A percentile compares a stretch with the other conserved stretches of the same genome.
Conservation (phyloP, 2,888 invertebrate genomes). For the Dusona sp. region DNA sequence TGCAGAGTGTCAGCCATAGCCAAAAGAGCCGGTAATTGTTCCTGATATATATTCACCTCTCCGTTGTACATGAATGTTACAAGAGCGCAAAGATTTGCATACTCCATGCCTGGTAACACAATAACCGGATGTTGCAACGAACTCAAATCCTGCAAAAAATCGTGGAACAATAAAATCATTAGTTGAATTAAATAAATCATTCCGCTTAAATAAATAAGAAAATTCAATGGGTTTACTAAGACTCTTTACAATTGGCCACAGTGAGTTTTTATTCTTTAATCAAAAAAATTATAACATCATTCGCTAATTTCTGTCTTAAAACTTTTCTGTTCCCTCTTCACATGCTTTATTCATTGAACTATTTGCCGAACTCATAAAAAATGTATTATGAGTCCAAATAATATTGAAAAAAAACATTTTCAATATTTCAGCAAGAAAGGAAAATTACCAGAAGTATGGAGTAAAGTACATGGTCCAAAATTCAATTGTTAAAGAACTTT, state of each 20-base stretch:
- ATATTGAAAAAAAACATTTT: no score
- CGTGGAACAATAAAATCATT: background rate
- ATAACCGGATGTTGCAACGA: conserved; percentile 90
- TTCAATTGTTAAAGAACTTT: no score
- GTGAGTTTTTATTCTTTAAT: background rate
- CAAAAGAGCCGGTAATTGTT: conserved; percentile 91
- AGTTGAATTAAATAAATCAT: background rate
- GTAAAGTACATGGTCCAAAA: no score
- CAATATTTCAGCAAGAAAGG: no score
- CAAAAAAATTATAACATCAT: background rate
- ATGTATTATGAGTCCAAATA: background rate
- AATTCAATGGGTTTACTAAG: background rate
- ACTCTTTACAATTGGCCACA: background rate
- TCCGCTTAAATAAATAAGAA: background rate
- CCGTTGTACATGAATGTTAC: conserved; percentile 95
- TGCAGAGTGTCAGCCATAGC: conserved; percentile 92
- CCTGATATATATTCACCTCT: conserved; percentile 93
- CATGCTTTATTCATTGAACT: background rate
- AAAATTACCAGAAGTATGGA: no score
- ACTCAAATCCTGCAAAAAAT: conserved; percentile 87
- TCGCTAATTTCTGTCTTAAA: background rate
- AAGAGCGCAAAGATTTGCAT: conserved; percentile 90
- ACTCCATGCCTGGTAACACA: conserved; percentile 90
- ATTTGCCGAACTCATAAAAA: background rate
- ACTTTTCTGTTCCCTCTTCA: background rate